Evolutionary conservation across 2,888 invertebrate genomes (phyloP).

Genomic region (Labia minor): DNA sequence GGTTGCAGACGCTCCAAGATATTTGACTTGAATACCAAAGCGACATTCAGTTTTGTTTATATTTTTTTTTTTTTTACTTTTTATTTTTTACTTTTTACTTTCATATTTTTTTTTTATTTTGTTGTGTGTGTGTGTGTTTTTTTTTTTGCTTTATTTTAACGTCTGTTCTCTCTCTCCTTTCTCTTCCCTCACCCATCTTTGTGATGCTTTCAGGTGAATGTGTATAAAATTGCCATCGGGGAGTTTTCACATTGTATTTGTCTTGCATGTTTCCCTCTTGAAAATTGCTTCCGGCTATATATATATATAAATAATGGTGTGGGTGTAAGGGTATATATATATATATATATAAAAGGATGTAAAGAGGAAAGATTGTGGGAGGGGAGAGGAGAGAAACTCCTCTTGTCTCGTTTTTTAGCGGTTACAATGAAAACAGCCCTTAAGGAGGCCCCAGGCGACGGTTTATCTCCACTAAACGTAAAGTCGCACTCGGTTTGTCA

Average conservation of each 20-base stretch:
- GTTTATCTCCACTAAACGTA: neutral
- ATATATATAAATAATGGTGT: too few relatives aligned
- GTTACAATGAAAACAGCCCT: neutral
- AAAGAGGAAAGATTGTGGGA: too few relatives aligned
- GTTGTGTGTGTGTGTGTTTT: neutral
- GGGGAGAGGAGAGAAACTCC: too few relatives aligned
- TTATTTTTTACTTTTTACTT: too few relatives aligned
- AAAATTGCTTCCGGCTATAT: neutral
- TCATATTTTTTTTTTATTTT: too few relatives aligned
- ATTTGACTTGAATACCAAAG: neutral
- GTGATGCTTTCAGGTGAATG: neutral
- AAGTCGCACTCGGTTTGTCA: too few relatives aligned
- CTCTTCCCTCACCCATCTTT: too few relatives aligned
- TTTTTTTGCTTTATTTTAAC: neutral
- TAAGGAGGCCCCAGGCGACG: neutral
- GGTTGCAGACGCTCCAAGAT: neutral
- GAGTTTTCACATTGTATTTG: neutral
- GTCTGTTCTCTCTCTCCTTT: too few relatives aligned
- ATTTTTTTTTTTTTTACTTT: neutral
- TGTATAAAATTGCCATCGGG: neutral
- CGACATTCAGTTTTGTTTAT: too few relatives aligned
- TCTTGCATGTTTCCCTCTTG: neutral
- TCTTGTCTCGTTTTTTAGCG: too few relatives aligned
- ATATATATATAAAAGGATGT: too few relatives aligned
- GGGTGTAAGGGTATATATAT: too few relatives aligned